Conservation (phyloP, 2,888 invertebrate genomes). For the Lissocephala sabroskyi region DNA sequence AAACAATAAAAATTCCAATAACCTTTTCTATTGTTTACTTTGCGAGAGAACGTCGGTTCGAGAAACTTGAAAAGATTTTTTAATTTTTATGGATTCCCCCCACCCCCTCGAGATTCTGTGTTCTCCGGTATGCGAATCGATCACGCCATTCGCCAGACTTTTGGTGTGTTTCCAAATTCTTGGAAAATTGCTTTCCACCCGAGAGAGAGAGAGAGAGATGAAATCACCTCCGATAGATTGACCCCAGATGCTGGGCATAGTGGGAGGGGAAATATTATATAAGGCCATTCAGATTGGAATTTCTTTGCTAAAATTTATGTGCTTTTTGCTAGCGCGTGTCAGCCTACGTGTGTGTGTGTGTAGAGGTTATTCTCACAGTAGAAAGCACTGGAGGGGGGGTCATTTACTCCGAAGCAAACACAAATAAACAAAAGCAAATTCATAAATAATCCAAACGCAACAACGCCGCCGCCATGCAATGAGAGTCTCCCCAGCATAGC, state of each 20-base stretch:
- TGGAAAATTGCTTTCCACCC: not conserved
- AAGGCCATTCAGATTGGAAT: conserved; percentile 40
- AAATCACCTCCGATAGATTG: conserved; percentile 12
- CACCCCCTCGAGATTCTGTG: too few species aligned
- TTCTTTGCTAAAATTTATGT: conserved; percentile 4
- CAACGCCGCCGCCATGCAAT: conserved; percentile 43
- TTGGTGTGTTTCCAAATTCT: too few species aligned
- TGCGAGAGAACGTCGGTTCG: too few species aligned
- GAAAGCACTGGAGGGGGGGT: too few species aligned
- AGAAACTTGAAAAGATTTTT: too few species aligned
- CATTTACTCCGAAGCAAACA: conserved; percentile 65
- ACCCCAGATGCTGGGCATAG: conserved; percentile 10
- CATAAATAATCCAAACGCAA: conserved; percentile 63
- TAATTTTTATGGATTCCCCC: too few species aligned
- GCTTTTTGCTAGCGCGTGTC: conserved; percentile 7
- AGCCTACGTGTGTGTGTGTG: conserved; percentile 29
- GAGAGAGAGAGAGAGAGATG: not conserved
- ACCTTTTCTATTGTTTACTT: too few species aligned
- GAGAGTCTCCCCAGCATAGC: conserved; percentile 12
- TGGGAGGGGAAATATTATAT: conserved; percentile 15
- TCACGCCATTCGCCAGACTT: too few species aligned
- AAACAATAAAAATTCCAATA: too few species aligned
- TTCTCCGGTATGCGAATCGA: too few species aligned
- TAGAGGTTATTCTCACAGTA: too few species aligned
- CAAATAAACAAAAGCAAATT: conserved; percentile 61